Base-by-base conservation (phyloP, 2,797 vertebrate genomes). In the Scyliorhinus canicula region DNA sequence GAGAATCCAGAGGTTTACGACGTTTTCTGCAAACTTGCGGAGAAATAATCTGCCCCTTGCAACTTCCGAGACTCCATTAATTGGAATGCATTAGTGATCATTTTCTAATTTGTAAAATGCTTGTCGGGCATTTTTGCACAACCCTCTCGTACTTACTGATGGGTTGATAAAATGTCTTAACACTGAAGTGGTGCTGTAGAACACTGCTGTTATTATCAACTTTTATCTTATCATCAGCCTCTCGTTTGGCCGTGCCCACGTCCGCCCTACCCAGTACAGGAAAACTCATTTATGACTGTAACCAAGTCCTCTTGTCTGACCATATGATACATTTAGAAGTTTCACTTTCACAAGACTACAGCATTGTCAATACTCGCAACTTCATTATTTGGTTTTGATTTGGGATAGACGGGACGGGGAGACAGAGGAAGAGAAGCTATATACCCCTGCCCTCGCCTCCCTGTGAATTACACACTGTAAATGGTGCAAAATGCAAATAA, bases 1-100 rank as follows among this genome's bases (percentile, higher is more conserved):
- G 98, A 98, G 95, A 97, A 98, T 85, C 98, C 98, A 9, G 97
- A 97, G 95, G 96, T 97, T 95, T 96, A 97, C 26, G 97, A 98
- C 71, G 97, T 98, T 86, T 98, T 98, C 95, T 97, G 97, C 96
- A 97, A 96, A 52, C 96, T 98, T 96, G 96, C 98, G 95, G 97
- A 98, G 93, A 97, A 94, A 11, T 94, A 74, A 52, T 74, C 67
- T 52, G 65, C 5, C 19, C 44, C 47, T n/a, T 94, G 44, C 16
- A 55, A 74, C 74, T 69, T 55, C 28, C 31, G 67, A 52, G 16
- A 94, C n/a, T 71, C 47, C 31, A 11, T 71, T 55, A 19, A 28
- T 19, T 44, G 44, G 44, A 74, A 31, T 74, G 47, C 12, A 31
- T 19, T n/a, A 6, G 47, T 74, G 63, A 74, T 52, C 65, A 21